These are phyloP conservation scores for Anaspis maculata DNA, from an alignment of 2,888 invertebrate species.

Conservation along the genomic window DNA sequence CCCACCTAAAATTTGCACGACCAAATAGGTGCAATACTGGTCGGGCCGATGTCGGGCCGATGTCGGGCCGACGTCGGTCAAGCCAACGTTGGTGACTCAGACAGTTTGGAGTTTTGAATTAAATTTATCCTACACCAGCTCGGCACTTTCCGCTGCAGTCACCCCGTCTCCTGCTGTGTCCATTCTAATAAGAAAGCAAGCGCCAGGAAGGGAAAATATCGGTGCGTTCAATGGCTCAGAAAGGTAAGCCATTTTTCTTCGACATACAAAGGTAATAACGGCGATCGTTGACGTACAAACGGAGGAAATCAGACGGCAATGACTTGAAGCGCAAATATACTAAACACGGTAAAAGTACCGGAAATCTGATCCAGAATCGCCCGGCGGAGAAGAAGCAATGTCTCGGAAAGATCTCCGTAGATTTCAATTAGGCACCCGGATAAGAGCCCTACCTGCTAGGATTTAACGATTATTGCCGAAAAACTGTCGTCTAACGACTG, in stretches of 20 bases:
- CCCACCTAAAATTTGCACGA: no score
- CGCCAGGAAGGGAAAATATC: no score
- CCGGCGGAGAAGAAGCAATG: constrained; percentile 25
- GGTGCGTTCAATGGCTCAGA: constrained; percentile 12
- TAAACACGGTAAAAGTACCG: constrained; percentile 23
- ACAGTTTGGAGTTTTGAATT: no score
- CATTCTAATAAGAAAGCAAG: constrained; percentile 5
- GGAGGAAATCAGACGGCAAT: constrained; percentile 18
- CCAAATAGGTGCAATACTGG: no score
- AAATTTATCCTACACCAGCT: no score
- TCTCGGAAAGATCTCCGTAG: constrained; percentile 30
- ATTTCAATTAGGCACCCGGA: constrained; percentile 32
- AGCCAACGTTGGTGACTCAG: no score
- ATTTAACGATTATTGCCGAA: constrained; percentile 32
- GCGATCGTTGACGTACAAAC: constrained; percentile 7
- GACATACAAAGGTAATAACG: constrained; percentile 12
- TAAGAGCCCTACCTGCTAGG: constrained; percentile 29
- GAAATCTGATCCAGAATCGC: constrained; percentile 25
- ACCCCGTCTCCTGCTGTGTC: no score
- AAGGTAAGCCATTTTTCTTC: constrained; percentile 12
- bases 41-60: no score
- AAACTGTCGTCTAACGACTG: constrained; percentile 26
- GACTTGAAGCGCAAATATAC: constrained; percentile 11
- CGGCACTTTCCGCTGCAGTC: no score
- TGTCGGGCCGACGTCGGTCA: no score